Evolutionary conservation across 2,797 vertebrate species (phyloP).

Genomic region (Acrocephalus scirpaceus): DNA sequence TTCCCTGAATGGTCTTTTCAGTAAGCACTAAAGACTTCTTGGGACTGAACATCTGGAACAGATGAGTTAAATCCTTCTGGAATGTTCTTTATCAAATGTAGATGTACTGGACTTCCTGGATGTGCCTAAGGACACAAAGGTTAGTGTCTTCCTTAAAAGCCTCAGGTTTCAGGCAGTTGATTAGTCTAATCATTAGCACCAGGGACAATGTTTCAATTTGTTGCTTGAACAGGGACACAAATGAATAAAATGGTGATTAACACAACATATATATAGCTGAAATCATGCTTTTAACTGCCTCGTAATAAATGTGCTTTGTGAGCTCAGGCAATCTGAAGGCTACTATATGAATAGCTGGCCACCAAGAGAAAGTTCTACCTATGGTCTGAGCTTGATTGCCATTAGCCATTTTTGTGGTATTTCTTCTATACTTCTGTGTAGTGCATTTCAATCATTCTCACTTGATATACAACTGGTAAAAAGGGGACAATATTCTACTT

Average conservation of each 20-base stretch:
- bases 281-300: neutral
- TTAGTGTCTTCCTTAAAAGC: conserved; percentile 63
- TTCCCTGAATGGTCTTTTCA: neutral
- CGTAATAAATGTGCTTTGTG: neutral
- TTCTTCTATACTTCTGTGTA: neutral
- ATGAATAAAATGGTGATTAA: neutral
- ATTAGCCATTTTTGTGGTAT: neutral
- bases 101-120: conserved; percentile 54
- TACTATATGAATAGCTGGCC: neutral
- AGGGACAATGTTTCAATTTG: neutral
- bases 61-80: conserved; percentile 27
- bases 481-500: neutral
- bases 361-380: neutral
- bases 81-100: conserved; percentile 2
- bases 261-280: neutral
- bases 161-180: neutral
- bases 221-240: neutral
- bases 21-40: conserved; percentile 20
- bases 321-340: neutral
- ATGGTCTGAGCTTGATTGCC: neutral
- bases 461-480: neutral
- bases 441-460: neutral
- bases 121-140: conserved; percentile 76
- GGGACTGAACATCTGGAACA: neutral
- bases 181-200: neutral